Evolutionary conservation across 2,888 invertebrate genomes (phyloP), one percentile per base, ranked within the genome.

Genomic region (Orthonevra nobilis): DNA sequence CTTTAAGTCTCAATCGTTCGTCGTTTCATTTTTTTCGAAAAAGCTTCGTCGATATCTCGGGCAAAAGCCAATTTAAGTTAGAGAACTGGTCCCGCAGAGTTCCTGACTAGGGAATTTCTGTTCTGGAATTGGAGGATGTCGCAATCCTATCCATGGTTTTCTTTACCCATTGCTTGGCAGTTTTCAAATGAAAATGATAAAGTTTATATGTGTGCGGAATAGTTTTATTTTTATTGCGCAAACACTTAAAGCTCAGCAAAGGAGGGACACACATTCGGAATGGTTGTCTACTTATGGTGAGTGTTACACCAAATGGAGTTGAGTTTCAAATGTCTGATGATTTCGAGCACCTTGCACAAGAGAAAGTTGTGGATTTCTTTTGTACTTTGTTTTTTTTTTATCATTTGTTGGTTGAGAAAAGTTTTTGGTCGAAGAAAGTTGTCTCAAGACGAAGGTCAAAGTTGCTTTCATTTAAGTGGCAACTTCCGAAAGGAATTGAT

Each of bases 41-140:
- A 42, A n/a, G 50, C 36, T 14, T 26, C 26, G 34, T 56, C 61
- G 44, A 68, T 66, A 66, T 56, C n/a, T n/a, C 40, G 61, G 54
- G 14, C 40, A 73, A 79, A 79, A 79, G 72, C 73, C 72, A 79
- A 79, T 79, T 79, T 66, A 79, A 79, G 73, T 73, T 73, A 36
- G 17, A 23, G 66, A 73, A 66, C 50, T 42, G 42, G 40, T 44
- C 69, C 56, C 36, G 61, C 48, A 48, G 56, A 68, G 68, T 64
- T 63, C 38, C 28, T 15, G 40, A 23, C 23, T 4, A 5, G 23
- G 40, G n/a, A 38, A 38, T 42, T 42, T 60, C 23, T 30, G 23
- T 28, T 58, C 7, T 42, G 50, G 42, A 58, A 48, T 28, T 19
- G 40, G 19, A 48, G 36, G 7, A 23, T 20, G 20, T 7, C 4